These are phyloP conservation scores for Willisornis vidua DNA, from an alignment of 2,113 vertebrate species.

Conservation along the genomic window DNA sequence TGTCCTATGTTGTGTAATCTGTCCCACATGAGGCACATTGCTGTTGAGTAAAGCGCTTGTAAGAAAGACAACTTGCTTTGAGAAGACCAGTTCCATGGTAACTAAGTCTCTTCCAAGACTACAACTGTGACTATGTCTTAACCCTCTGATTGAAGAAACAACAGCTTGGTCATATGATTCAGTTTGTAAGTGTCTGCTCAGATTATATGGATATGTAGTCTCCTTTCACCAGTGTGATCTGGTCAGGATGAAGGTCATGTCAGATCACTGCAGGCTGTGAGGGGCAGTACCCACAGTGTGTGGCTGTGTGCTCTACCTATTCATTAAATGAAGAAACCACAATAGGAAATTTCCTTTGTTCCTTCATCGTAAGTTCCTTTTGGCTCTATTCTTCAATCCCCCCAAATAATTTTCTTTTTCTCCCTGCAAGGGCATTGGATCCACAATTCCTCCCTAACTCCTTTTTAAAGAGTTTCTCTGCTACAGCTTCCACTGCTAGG, in stretches of 20 bases:
- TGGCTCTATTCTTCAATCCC: not conserved
- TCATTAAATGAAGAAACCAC: not conserved
- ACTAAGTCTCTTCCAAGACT: not conserved
- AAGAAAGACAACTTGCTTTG: not conserved
- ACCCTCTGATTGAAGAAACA: not conserved
- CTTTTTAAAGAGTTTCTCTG: not conserved
- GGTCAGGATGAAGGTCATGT: not conserved
- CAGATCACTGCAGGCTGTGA: not conserved
- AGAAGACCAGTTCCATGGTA: not conserved
- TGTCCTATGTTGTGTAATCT: not conserved
- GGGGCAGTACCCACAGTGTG: not conserved
- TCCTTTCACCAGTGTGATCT: not conserved
- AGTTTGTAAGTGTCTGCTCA: not conserved
- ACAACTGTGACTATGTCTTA: not conserved
- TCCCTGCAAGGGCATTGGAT: not conserved
- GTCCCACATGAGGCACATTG: not conserved
- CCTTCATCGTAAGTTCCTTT: not conserved
- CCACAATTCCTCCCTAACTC: not conserved
- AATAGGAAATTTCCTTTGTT: not conserved
- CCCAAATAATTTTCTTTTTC: not conserved
- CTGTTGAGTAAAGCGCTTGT: not conserved
- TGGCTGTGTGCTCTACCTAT: not conserved
- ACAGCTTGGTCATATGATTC: not conserved
- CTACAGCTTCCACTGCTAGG: not conserved
- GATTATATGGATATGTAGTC: not conserved